A percentile compares a stretch with the other conserved stretches of the same genome.
Evolutionary conservation across 2,888 invertebrate genomes (phyloP).

Genomic region (Venustoraphidia nigricollis): DNA sequence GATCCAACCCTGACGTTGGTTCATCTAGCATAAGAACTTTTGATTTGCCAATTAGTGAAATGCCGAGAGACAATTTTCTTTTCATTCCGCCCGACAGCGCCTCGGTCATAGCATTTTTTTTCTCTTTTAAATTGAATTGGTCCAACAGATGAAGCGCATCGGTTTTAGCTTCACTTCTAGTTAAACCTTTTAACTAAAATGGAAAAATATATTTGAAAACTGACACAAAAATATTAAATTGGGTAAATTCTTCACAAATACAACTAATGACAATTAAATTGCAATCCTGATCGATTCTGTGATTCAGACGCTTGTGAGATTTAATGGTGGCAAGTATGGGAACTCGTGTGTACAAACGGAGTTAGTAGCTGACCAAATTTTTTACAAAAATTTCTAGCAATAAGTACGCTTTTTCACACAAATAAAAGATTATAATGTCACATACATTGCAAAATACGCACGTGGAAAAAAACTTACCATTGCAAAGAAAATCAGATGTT

Average conservation of each 20-base stretch:
- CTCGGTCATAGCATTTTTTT: slow-evolving; percentile 39
- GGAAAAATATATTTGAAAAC: no score
- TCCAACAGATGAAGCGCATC: slow-evolving; percentile 40
- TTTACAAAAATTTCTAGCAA: no score
- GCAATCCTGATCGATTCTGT: no score
- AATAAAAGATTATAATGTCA: neutral
- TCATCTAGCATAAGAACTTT: slow-evolving; percentile 56
- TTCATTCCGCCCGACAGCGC: slow-evolving; percentile 88
- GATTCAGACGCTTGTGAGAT: no score
- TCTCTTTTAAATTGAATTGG: slow-evolving; percentile 42
- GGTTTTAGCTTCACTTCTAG: slow-evolving; percentile 26
- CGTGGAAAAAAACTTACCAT: slow-evolving; percentile 35
- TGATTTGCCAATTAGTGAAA: slow-evolving; percentile 70
- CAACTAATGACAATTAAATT: no score
- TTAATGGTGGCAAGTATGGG: no score
- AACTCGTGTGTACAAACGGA: no score
- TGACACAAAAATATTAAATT: no score
- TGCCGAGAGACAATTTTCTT: slow-evolving; percentile 71
- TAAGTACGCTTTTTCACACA: no score
- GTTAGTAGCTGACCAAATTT: no score
- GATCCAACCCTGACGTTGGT: slow-evolving; percentile 86
- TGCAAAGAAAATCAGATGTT: slow-evolving; percentile 74
- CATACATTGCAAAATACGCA: neutral
- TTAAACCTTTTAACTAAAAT: slow-evolving; percentile 45
- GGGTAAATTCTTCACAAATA: no score